Conservation (phyloP, 2,113 vertebrate species). For the Paradisaea rubra region DNA sequence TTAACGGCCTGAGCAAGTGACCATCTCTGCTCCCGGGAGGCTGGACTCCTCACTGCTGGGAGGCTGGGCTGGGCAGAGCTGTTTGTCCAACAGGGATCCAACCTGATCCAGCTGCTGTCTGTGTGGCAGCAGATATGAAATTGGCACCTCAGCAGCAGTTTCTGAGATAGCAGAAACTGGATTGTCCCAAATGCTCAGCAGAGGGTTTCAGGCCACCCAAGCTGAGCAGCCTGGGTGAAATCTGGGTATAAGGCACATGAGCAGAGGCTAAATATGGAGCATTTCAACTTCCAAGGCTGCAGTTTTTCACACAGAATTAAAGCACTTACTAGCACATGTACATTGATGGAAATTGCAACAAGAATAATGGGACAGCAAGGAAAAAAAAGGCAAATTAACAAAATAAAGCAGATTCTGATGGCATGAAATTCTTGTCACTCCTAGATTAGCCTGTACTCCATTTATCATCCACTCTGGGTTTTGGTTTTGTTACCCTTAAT, state of each 20-base stretch:
- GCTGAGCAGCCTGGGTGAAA: background rate
- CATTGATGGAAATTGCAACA: background rate
- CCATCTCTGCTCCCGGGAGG: background rate
- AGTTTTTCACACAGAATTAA: background rate
- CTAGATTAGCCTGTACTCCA: background rate
- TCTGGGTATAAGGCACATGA: background rate
- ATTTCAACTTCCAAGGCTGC: background rate
- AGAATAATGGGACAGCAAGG: background rate
- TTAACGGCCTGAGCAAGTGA: background rate
- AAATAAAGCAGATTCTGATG: background rate
- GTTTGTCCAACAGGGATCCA: background rate
- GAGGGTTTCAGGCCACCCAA: background rate
- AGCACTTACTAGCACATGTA: background rate
- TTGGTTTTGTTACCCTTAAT: background rate
- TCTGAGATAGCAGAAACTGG: background rate
- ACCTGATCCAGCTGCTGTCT: background rate
- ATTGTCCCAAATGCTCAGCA: background rate
- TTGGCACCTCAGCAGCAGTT: background rate
- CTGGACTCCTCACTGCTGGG: background rate
- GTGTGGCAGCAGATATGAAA: accelerated
- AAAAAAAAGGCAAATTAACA: background rate
- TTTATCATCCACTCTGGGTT: background rate
- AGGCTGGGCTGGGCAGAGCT: background rate
- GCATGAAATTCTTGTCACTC: background rate
- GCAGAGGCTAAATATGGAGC: background rate